phyloP scores from a whole-genome alignment of 1,140 invertebrate species.

The Drosophila repleta region DNA sequence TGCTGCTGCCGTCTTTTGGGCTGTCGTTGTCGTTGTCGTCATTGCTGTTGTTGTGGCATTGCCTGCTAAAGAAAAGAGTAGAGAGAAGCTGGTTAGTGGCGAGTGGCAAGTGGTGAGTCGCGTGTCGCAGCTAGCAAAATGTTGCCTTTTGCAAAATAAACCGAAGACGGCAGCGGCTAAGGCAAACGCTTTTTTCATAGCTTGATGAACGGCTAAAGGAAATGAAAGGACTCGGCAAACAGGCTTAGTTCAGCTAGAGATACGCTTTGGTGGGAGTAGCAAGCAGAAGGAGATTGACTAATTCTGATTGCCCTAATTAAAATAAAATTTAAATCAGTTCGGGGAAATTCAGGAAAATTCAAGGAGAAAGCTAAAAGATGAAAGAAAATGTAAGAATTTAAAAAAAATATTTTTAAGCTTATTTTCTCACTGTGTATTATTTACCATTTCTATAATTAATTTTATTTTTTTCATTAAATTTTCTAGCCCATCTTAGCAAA shows the following conservation, averaged over 20 bases:
- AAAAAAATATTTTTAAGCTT: too few species aligned
- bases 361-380: too few species aligned
- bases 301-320: neutral
- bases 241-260: neutral
- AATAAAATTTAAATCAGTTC: too few species aligned
- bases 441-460: too few species aligned
- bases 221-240: neutral
- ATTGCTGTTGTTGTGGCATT: constrained; percentile 44
- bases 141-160: constrained; percentile 77
- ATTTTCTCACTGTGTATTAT: too few species aligned
- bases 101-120: constrained; percentile 60
- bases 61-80: constrained; percentile 66
- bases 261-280: neutral
- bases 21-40: constrained; percentile 29
- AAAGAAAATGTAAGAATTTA: too few species aligned
- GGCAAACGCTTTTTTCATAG: constrained; percentile 1
- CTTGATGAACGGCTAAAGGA: too few species aligned
- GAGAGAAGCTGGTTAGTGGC: constrained; percentile 40
- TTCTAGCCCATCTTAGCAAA: neutral
- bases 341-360: too few species aligned
- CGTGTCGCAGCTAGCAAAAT: constrained; percentile 74
- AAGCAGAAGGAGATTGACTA: neutral
- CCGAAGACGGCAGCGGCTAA: constrained; percentile 42
- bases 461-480: neutral
- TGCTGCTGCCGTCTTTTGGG: constrained; percentile 70